These are phyloP conservation scores for Drosophila neonasuta DNA, from an alignment of 2,888 invertebrate genomes.

Conservation along the genomic window DNA sequence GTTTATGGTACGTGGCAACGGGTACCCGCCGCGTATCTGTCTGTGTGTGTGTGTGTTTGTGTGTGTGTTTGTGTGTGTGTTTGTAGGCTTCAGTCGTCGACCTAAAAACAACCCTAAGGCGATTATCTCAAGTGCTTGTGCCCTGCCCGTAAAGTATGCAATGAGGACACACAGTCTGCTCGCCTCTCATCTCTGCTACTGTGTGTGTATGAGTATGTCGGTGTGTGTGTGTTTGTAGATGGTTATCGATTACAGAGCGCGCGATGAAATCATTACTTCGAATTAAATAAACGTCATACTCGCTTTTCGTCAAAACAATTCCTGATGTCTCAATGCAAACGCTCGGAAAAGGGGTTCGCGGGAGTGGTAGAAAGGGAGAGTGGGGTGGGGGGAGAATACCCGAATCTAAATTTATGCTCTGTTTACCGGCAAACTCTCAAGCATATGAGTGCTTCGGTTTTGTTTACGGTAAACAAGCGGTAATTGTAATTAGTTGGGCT, in stretches of 20 bases:
- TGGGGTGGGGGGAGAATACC: background rate
- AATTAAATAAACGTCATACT: constrained; percentile 82
- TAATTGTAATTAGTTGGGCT: constrained; percentile 69
- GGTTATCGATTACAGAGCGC: constrained; percentile 80
- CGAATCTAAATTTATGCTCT: constrained; percentile 12
- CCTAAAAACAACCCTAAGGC: constrained; percentile 80
- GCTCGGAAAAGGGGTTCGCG: constrained; percentile 14
- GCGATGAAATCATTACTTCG: constrained; percentile 81
- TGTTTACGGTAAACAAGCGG: constrained; percentile 62
- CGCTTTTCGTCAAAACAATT: constrained; percentile 74
- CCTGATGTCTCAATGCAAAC: constrained; percentile 68
- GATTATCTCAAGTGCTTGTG: constrained; percentile 80
- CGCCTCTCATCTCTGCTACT: constrained; percentile 11
- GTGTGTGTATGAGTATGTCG: constrained; percentile 20
- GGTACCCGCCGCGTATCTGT: constrained; percentile 17
- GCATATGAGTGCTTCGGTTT: constrained; percentile 29
- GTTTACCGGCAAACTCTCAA: constrained; percentile 43
- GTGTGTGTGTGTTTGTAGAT: constrained; percentile 63
- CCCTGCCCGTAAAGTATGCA: constrained; percentile 59
- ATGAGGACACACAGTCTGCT: constrained; percentile 38
- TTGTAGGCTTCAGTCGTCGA: constrained; percentile 23
- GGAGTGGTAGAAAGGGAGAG: constrained; percentile 1
- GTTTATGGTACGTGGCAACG: constrained; percentile 68
- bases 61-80: constrained; percentile 16
- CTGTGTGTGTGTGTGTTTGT: constrained; percentile 1